Conservation (phyloP, 2,113 vertebrate species). For the Cairina moschata region DNA sequence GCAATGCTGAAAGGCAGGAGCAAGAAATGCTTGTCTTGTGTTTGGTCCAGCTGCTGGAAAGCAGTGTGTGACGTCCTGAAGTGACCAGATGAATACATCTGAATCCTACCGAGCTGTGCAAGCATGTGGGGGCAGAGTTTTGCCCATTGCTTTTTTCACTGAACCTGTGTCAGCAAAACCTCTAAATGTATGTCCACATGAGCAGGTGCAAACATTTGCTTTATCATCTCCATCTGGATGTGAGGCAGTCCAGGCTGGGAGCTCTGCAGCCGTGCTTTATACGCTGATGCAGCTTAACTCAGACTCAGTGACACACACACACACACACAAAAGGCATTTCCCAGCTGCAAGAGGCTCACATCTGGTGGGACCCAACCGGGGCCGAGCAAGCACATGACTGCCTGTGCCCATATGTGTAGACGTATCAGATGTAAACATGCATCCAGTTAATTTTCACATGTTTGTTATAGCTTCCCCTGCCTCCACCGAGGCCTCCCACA, state of each 20-base stretch:
- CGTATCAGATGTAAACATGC: neutral
- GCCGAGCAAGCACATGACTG: neutral
- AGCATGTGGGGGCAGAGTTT: neutral
- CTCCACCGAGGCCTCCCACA: neutral
- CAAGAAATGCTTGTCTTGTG: neutral
- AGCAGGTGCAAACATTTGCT: neutral
- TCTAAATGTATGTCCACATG: rapidly evolving
- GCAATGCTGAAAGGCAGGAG: neutral
- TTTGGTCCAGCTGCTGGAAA: neutral
- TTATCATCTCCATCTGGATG: neutral
- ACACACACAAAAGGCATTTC: neutral
- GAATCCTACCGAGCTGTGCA: neutral
- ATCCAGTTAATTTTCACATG: neutral
- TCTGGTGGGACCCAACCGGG: neutral
- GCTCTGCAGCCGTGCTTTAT: neutral
- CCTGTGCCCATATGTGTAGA: neutral
- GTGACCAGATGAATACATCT: neutral
- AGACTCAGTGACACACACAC: rapidly evolving
- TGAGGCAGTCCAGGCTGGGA: neutral
- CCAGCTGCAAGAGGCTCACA: neutral
- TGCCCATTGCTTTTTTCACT: neutral
- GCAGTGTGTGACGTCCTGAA: rapidly evolving
- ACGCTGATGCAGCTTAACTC: neutral
- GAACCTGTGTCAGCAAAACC: neutral
- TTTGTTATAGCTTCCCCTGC: constrained; percentile 1